A percentile compares a stretch with the other conserved stretches of the same genome.
These are phyloP conservation scores for Fopius arisanus DNA, from an alignment of 1,140 invertebrate species.

Conservation along the genomic window DNA sequence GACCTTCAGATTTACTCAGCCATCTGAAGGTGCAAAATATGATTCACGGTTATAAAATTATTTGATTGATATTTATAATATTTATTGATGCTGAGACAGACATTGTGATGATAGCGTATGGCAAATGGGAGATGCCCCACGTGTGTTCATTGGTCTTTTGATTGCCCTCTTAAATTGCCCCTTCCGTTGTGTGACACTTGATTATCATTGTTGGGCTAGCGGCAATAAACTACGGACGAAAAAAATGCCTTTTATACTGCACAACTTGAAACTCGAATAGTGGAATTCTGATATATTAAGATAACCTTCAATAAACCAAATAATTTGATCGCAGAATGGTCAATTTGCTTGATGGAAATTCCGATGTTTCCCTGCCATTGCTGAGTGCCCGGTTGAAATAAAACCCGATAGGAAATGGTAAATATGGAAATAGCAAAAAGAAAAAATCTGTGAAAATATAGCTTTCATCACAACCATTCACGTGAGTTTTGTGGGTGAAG, in stretches of 20 bases:
- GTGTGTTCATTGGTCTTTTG: slow-evolving; percentile 1
- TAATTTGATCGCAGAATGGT: too few relatives aligned
- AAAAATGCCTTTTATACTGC: background rate
- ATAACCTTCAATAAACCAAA: too few relatives aligned
- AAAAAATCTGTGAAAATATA: background rate
- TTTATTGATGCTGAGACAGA: background rate
- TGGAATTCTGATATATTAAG: background rate
- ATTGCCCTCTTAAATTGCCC: background rate
- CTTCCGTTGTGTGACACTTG: background rate
- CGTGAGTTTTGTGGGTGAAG: background rate
- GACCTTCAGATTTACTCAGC: too few relatives aligned
- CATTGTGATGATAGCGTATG: background rate
- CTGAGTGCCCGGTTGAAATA: background rate
- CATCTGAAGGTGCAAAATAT: background rate
- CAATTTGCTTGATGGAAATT: too few relatives aligned
- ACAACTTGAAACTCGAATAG: background rate
- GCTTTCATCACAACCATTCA: background rate
- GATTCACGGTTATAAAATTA: background rate
- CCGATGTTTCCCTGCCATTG: background rate
- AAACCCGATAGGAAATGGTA: background rate
- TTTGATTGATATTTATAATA: background rate
- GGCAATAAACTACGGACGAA: too few relatives aligned
- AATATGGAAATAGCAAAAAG: background rate
- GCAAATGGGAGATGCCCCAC: background rate
- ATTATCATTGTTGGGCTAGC: background rate